These are phyloP conservation scores for Epinotia demarniana DNA, from an alignment of 2,888 invertebrate species.

Conservation along the genomic window DNA sequence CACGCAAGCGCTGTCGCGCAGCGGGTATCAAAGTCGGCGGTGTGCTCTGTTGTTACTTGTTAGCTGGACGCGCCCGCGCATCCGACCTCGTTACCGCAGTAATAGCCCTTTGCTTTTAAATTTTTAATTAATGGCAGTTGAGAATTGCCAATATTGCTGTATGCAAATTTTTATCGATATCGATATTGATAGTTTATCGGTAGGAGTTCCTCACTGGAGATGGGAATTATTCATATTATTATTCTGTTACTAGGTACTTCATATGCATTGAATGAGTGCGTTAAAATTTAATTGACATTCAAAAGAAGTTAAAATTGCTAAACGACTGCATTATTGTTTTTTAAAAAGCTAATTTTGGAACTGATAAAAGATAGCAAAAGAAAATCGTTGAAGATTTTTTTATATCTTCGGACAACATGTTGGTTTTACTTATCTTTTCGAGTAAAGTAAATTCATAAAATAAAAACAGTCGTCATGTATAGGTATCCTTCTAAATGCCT, in stretches of 20 bases:
- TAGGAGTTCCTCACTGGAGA: neutral
- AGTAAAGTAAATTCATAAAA: too few relatives aligned
- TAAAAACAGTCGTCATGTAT: neutral
- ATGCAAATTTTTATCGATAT: conserved; percentile 34
- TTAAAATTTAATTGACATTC: too few relatives aligned
- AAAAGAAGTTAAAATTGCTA: too few relatives aligned
- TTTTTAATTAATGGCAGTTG: conserved; percentile 38
- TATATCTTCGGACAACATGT: neutral
- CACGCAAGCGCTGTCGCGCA: conserved; percentile 77
- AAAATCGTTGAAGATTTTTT: neutral
- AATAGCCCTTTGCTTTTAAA: conserved; percentile 38
- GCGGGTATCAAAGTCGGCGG: conserved; percentile 74
- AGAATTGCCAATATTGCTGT: conserved; percentile 22
- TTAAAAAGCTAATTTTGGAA: neutral
- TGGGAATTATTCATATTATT: conserved; percentile 1
- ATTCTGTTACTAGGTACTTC: neutral
- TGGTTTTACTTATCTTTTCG: neutral
- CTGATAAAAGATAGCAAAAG: neutral
- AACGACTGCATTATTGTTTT: neutral
- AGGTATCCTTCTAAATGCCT: neutral
- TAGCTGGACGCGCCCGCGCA: conserved; percentile 44
- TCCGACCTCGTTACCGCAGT: conserved; percentile 46
- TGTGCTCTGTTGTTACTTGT: conserved; percentile 47
- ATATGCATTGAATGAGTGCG: neutral
- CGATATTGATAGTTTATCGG: neutral